Evolutionary conservation across 2,797 vertebrate species (phyloP).

Genomic region (Anabas testudineus): DNA sequence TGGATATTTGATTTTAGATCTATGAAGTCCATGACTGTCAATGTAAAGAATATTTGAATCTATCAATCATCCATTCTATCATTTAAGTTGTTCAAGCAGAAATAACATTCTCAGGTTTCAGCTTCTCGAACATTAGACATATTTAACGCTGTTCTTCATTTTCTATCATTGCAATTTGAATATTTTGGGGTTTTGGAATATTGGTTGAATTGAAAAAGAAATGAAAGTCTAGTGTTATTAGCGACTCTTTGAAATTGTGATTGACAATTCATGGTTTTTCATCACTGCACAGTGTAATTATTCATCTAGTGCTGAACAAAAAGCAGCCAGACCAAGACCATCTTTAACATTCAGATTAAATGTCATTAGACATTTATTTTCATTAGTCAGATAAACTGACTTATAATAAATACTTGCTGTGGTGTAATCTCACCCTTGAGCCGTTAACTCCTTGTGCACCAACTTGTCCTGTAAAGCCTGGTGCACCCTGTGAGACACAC

Average conservation of each 20-base stretch:
- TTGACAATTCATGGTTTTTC: too few relatives aligned
- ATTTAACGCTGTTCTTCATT: not conserved
- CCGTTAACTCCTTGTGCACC: slow-evolving; percentile 88
- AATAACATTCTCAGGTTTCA: not conserved
- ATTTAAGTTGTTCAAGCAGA: not conserved
- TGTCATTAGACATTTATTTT: not conserved
- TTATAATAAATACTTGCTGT: not conserved
- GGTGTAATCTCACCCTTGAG: slow-evolving; percentile 84
- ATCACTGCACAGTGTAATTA: too few relatives aligned
- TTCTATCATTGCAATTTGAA: not conserved
- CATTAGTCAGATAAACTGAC: not conserved
- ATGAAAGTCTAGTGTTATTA: not conserved
- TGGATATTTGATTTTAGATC: not conserved
- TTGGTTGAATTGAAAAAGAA: not conserved
- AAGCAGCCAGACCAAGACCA: not conserved
- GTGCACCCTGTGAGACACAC: slow-evolving; percentile 80
- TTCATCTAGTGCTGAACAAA: not conserved
- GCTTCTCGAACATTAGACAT: not conserved
- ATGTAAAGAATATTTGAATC: too few relatives aligned
- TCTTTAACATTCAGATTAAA: not conserved
- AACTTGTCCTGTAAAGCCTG: slow-evolving; percentile 81
- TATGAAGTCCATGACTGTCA: too few relatives aligned
- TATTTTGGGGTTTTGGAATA: not conserved
- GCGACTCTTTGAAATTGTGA: too few relatives aligned
- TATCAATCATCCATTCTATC: not conserved